These are phyloP conservation scores for Lepidurus apus DNA, from an alignment of 1,140 invertebrate genomes.

Conservation along the genomic window DNA sequence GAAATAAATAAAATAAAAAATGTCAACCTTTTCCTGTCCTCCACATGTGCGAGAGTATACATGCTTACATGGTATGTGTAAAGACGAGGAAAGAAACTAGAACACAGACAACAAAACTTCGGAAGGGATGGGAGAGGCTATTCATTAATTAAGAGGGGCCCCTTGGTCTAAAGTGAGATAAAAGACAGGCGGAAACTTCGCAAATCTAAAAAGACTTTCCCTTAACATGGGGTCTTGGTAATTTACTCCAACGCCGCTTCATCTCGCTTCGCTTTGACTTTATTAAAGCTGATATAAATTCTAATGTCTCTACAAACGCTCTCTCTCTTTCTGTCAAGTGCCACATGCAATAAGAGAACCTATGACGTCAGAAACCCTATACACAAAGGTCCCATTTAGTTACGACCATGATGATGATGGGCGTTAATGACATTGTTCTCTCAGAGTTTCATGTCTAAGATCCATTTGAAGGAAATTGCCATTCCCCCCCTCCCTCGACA, in stretches of 20 bases:
- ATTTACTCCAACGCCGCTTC: not conserved
- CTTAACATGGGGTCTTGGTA: not conserved
- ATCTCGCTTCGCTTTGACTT: not conserved
- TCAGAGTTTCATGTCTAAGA: not conserved
- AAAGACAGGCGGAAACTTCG: not conserved
- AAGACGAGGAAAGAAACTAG: not conserved
- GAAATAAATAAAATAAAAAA: no score
- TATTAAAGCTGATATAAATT: not conserved
- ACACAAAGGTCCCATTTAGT: not conserved
- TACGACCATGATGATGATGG: not conserved
- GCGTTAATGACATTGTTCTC: constrained; percentile 19
- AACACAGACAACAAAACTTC: not conserved
- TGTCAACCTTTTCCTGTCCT: not conserved
- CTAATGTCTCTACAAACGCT: not conserved
- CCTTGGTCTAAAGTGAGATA: not conserved
- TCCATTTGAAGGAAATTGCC: not conserved
- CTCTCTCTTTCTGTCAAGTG: not conserved
- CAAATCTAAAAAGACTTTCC: not conserved
- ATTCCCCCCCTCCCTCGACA: not conserved
- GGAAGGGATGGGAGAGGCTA: not conserved
- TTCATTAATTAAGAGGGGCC: not conserved
- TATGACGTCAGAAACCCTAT: not conserved
- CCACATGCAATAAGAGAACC: not conserved
- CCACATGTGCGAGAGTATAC: not conserved
- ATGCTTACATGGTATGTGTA: not conserved